Evolutionary conservation across 1,140 invertebrate genomes (phyloP).

Genomic region (Acromyrmex heyeri): DNA sequence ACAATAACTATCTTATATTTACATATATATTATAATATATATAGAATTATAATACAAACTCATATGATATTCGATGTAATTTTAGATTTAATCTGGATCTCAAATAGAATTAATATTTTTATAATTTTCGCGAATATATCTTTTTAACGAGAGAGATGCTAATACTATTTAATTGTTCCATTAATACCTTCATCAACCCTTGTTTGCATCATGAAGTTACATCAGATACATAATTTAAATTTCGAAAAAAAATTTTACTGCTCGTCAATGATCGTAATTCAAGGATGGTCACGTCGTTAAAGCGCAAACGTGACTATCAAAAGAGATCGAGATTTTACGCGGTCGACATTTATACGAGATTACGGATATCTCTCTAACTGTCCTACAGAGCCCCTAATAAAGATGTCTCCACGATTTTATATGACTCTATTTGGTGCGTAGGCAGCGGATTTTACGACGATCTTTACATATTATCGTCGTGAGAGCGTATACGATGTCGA

Average conservation of each 20-base stretch:
- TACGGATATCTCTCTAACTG: slow-evolving; percentile 67
- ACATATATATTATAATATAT: not conserved
- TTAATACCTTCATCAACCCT: slow-evolving; percentile 33
- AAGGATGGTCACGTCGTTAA: slow-evolving; percentile 62
- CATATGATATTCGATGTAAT: not conserved
- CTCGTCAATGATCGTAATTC: slow-evolving; percentile 42
- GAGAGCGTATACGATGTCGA: slow-evolving; percentile 25
- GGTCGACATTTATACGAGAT: slow-evolving; percentile 27
- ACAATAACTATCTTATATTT: not conserved
- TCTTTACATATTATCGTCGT: slow-evolving; percentile 73
- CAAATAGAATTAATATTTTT: not conserved
- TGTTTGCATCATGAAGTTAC: not conserved
- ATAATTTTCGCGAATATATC: slow-evolving; percentile 24
- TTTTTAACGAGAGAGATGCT: not conserved
- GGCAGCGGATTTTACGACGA: slow-evolving; percentile 73
- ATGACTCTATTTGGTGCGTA: slow-evolving; percentile 68
- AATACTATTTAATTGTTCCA: slow-evolving; percentile 29
- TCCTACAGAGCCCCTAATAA: slow-evolving; percentile 67
- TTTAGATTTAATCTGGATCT: not conserved
- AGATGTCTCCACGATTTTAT: slow-evolving; percentile 75
- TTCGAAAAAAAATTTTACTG: slow-evolving; percentile 49
- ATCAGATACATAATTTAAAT: slow-evolving; percentile 36
- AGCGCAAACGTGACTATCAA: slow-evolving; percentile 20
- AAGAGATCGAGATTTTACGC: slow-evolving; percentile 56
- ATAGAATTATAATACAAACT: not conserved